phyloP scores from a whole-genome alignment of 2,888 invertebrate genomes.

The Bugula neritina region DNA sequence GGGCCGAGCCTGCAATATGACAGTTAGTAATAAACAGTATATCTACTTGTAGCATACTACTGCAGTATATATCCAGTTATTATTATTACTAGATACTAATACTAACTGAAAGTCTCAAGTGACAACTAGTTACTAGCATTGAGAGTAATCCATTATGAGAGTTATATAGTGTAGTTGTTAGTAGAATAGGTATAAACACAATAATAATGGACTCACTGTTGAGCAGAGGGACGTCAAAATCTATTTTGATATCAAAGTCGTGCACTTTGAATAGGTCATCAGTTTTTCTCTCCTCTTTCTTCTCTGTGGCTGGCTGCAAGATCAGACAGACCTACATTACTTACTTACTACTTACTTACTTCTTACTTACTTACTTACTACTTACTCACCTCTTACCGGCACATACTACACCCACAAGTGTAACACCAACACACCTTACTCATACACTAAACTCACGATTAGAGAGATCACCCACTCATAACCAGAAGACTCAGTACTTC shows the following conservation, averaged over 20 bases:
- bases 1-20: conserved; percentile 37
- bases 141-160: not conserved
- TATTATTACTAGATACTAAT: no score
- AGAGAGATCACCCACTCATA: no score
- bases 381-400: not conserved
- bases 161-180: not conserved
- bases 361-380: not conserved
- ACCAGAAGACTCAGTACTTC: no score
- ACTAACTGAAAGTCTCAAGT: no score
- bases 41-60: no score
- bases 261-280: conserved; percentile 66
- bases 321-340: not conserved
- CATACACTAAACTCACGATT: no score
- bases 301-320: not conserved
- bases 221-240: conserved; percentile 52
- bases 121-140: no score
- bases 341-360: not conserved
- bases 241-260: conserved; percentile 92
- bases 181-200: not conserved
- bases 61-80: no score
- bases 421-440: no score
- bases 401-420: no score
- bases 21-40: no score
- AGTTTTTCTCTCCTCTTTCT: conserved; percentile 30
- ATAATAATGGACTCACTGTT: not conserved